These are phyloP conservation scores for Gnathonemus echidnorhynchus DNA, from an alignment of 2,113 vertebrate species.

Conservation along the genomic window DNA sequence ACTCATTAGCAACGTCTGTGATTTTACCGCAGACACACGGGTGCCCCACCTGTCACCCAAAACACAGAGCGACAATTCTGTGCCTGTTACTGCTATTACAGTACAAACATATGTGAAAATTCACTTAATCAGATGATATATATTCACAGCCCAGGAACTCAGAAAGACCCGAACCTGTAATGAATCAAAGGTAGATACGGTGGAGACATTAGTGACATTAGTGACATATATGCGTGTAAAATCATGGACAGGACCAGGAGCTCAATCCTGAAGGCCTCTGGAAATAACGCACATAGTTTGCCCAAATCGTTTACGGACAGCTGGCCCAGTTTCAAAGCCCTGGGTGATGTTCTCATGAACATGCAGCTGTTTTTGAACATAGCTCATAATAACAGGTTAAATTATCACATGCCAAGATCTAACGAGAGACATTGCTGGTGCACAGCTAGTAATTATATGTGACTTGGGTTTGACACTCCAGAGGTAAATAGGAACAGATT, in stretches of 20 bases:
- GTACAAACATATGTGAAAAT: background rate
- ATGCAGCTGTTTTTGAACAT: background rate
- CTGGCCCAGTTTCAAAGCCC: background rate
- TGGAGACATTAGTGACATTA: background rate
- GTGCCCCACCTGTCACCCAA: background rate
- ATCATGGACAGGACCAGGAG: background rate
- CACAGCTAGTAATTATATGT: background rate
- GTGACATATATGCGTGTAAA: background rate
- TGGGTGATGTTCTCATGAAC: background rate
- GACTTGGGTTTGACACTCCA: background rate
- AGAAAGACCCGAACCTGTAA: background rate
- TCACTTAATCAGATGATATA: background rate
- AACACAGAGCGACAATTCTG: background rate
- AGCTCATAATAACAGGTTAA: slow-evolving; percentile 1
- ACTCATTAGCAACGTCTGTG: background rate
- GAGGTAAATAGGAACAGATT: background rate
- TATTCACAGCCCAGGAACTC: background rate
- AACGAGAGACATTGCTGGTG: background rate
- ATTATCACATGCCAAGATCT: background rate
- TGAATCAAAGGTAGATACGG: background rate
- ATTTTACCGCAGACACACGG: background rate
- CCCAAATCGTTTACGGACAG: background rate
- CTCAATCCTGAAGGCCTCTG: background rate
- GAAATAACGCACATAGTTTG: background rate
- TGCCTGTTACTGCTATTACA: background rate